Percentiles rank a stretch among this genome's conserved stretches.
These are phyloP conservation scores for Argyrosomus regius DNA, from an alignment of 2,797 vertebrate species.

Conservation along the genomic window DNA sequence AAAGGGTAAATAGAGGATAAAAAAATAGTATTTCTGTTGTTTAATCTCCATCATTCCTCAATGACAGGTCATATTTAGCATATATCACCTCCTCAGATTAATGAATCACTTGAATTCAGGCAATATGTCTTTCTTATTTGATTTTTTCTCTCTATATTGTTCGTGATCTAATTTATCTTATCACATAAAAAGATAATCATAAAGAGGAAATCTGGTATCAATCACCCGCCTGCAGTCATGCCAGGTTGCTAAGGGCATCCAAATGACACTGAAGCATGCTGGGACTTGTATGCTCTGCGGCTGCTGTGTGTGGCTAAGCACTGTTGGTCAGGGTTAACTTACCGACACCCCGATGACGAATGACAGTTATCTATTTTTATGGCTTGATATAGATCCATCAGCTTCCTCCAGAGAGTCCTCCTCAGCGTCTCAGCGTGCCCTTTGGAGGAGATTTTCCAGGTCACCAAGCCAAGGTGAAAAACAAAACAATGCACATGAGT, in stretches of 20 bases:
- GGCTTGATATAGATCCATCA: slow-evolving; percentile 78
- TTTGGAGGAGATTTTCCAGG: slow-evolving; percentile 77
- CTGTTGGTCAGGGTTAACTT: slow-evolving; percentile 78
- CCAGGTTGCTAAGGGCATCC: slow-evolving; percentile 64
- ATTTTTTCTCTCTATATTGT: slow-evolving; percentile 50
- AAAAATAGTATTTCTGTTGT: slow-evolving; percentile 29
- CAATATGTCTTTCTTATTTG: slow-evolving; percentile 48
- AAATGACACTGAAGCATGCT: slow-evolving; percentile 76
- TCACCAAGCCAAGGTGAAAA: slow-evolving; percentile 82
- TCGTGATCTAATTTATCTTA: slow-evolving; percentile 62
- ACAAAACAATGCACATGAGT: slow-evolving; percentile 63
- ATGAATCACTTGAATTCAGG: slow-evolving; percentile 53
- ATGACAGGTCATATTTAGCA: slow-evolving; percentile 44
- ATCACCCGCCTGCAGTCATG: slow-evolving; percentile 60
- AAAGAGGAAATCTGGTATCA: slow-evolving; percentile 56
- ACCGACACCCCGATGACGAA: slow-evolving; percentile 71
- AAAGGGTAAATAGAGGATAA: slow-evolving; percentile 43
- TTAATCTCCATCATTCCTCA: slow-evolving; percentile 33
- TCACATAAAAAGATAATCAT: slow-evolving; percentile 61
- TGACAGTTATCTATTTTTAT: slow-evolving; percentile 82
- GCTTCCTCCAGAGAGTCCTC: slow-evolving; percentile 64
- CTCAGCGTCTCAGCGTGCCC: slow-evolving; percentile 45
- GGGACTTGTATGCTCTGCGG: slow-evolving; percentile 69
- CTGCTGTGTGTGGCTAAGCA: slow-evolving; percentile 54
- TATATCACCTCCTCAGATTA: slow-evolving; percentile 33